Evolutionary conservation across 2,797 vertebrate genomes (phyloP), one percentile per base, ranked within the genome.

Genomic region (Halcyon chelicuti): DNA sequence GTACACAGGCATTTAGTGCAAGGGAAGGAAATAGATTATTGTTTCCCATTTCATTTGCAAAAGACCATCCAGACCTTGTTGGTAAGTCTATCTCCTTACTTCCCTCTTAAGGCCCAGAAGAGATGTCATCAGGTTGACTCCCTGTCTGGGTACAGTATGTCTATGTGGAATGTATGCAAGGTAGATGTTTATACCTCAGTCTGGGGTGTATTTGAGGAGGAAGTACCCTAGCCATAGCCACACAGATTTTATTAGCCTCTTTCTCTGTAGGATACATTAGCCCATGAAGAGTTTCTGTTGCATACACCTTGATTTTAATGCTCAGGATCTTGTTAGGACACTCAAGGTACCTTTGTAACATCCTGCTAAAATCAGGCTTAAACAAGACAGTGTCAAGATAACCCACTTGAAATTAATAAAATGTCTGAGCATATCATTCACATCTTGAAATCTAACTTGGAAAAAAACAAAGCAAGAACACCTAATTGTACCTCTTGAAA

Each of bases 191-290:
- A 18, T 11, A 31, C 8, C n/a, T 75, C 51, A 21, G n/a, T 14
- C 40, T 66, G 54, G 77, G 46, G n/a, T 29, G 15, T 47, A 49
- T 3, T 2, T 14, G 1, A 75, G 55, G 13, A 44, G n/a, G 7
- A 80, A 42, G 12, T 77, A 58, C 20, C 15, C 60, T 6, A 9
- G 31, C 9, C 55, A 22, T 7, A 72, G 22, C 12, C 35, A 65
- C 10, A 16, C 1, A 21, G 25, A 44, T 2, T 25, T 35, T 5
- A 40, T 3, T 3, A 4, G 33, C 2, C 12, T 22, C 28, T 46
- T 51, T 35, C 62, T 78, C 37, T 42, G 13, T 1, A 35, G 37
- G 29, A 46, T 17, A 52, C 6, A 9, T 29, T 51, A 86, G 14
- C 10, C 51, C 37, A 10, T 11, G 25, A 10, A 62, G 10, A 44